Evolutionary conservation across 2,797 vertebrate species (phyloP), one percentile per base, ranked within the genome.

Genomic region (Lerista edwardsae): DNA sequence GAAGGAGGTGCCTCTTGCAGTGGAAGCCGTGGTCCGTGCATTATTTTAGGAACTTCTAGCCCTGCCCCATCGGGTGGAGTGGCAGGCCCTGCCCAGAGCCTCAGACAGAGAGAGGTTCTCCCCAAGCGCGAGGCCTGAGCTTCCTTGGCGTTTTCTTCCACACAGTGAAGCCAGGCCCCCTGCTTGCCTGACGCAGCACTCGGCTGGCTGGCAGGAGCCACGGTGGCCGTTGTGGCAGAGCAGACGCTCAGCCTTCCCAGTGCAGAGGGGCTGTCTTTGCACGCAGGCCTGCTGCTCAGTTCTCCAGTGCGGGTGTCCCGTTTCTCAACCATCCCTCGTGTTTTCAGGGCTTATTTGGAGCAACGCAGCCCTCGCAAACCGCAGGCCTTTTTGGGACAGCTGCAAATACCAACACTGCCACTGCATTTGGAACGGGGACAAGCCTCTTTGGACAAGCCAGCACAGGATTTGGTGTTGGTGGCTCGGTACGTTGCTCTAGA

Each of bases 341-440:
- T 89, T 92, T 73, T 3, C 91, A 99, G 98, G 98, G 98, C 86
- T 93, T 99, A 82, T 99, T 99, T 87, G 98, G 98, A 41, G 98
- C 96, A 88, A 97, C 97, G 0, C 97, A 97, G 2, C 94, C 97
- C 2, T 95, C 98, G 0, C 98, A 98, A 81, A 84, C 98, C 0
- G 96, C 96, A 55, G 93, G 98, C 61, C 93, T 99, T 82, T 99
- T 99, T 61, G 98, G 98, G 3, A 95, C 97, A 79, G 89, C 97
- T 0, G 96, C 98, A 79, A 98, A 97, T 86, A 98, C 98, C 25
- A 99, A 97, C 84, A 95, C 98, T 0, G 97, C 97, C 21, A 95
- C 97, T 0, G 98, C 96, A 5, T 99, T 99, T 86, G 98, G 98
- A 57, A 95, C 96, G 0, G 95, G 94, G 80, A 95, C 97, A 0